A percentile compares a stretch with the other conserved stretches of the same genome.
These are phyloP conservation scores for Himalopsyche kuldschensis DNA, from an alignment of 2,888 invertebrate genomes.

Conservation along the genomic window DNA sequence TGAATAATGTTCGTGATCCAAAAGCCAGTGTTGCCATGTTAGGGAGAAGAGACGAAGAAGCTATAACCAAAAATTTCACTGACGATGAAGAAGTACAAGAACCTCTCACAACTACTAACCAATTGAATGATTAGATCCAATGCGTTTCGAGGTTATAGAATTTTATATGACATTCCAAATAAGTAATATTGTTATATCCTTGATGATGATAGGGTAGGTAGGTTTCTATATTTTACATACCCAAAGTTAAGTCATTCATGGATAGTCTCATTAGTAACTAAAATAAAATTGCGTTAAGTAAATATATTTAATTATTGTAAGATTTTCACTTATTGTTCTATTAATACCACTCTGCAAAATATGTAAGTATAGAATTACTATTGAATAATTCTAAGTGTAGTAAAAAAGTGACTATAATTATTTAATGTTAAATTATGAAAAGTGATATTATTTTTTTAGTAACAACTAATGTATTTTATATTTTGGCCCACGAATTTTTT, in stretches of 20 bases:
- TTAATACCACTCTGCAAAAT: background rate
- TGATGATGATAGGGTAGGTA: background rate
- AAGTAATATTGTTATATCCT: background rate
- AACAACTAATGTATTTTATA: background rate
- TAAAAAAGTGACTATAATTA: background rate
- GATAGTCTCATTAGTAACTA: background rate
- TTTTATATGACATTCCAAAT: background rate
- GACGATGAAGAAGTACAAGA: slow-evolving; percentile 18
- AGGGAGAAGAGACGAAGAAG: slow-evolving; percentile 6
- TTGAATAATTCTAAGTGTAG: background rate
- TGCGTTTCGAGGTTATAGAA: background rate
- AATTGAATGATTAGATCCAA: background rate
- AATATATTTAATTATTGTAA: background rate
- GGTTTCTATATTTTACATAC: background rate
- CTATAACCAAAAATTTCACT: slow-evolving; percentile 9
- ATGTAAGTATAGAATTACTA: background rate
- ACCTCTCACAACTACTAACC: slow-evolving; percentile 15
- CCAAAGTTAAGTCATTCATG: background rate
- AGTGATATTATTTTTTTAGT: slow-evolving; percentile 19
- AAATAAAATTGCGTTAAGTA: background rate
- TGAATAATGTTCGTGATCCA: slow-evolving; percentile 45
- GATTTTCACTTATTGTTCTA: background rate
- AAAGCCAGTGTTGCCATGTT: slow-evolving; percentile 29
- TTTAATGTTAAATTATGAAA: background rate
- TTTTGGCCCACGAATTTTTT: background rate